Evolutionary conservation across 2,113 vertebrate genomes (phyloP), one percentile per base, ranked within the genome.

Genomic region (Pampusana beccarii): DNA sequence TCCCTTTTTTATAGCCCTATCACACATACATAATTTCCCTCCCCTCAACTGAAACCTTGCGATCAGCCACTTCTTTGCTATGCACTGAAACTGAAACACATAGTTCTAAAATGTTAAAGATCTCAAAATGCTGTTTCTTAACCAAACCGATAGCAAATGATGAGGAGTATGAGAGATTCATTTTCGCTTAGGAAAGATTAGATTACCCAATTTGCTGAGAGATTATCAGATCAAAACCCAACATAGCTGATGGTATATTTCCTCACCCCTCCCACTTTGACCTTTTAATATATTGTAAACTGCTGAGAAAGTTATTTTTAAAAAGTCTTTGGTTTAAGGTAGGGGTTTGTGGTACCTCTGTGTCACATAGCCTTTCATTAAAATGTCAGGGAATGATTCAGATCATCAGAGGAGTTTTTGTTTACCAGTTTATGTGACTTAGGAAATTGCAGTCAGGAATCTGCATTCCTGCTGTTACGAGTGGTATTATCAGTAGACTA

Each of bases 291-390:
- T 50, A 18, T 69, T 87, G 57, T 62, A 85, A 91, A 94, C 50
- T 96, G 92, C 87, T 93, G 81, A 96, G 87, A 72, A 77, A 77
- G 71, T 58, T 31, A 38, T 65, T 95, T 94, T 80, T n/a, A n/a
- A 82, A 94, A 90, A 89, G 70, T 89, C 78, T 92, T 64, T 0
- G 2, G 53, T 89, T 93, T 79, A 61, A 81, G 57, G 61, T 90
- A 64, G 71, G 85, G 61, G 48, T 38, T 86, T 79, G 69, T 72
- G 73, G 69, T 91, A 74, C 34, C 29, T 96, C 46, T 83, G 64
- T 67, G 48, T 91, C 54, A 54, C 24, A 34, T 9, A 62, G 29
- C n/a, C 74, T 83, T 92, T 83, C 5, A 26, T 78, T 93, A 64
- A 90, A 92, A 87, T 61, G 80, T 31, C 88, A 92, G 23, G 25